Evolutionary conservation across 2,888 invertebrate genomes (phyloP), one percentile per base, ranked within the genome.

Genomic region (Saturnia pavonia): DNA sequence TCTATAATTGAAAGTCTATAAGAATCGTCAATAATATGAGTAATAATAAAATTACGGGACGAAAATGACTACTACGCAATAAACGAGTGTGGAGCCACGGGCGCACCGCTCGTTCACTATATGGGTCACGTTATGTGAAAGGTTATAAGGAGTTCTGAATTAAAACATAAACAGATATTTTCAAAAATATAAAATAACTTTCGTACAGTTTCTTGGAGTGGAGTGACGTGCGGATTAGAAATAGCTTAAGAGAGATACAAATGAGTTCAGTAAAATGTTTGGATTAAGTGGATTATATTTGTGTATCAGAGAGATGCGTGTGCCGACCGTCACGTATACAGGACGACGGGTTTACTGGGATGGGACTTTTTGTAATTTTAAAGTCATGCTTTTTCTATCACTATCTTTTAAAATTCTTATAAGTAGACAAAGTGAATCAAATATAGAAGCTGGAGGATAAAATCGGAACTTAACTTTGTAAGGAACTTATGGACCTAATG

Each of bases 301-400:
- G 67, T 54, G 22, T 65, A 60, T 60, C 40, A 9, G n/a, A 19
- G 65, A 40, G 65, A n/a, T 40, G 40, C n/a, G 25, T 51, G 70
- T 54, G 69, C 69, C 45, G 63, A 65, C 16, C 48, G 65, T 69
- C 69, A 65, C 70, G 66, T 51, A 70, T 42, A 40, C 70, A 34
- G 22, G 19, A 40, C 65, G 40, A n/a, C 14, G 40, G 65, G 34
- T 8, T 34, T 40, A 22, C 9, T n/a, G n/a, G 19, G 65, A n/a
- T n/a, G n/a, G n/a, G 4, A 40, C 40, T 60, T 27, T 25, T 27
- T 25, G 57, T 60, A 0, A 60, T 27, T 14, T 7, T 1, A 60
- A 14, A 60, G 25, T 6, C 57, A 25, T 4, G 27, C 25, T 27
- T 14, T 14, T 60, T 27, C 6, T 25, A 25, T 3, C 48, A 48